Evolutionary conservation across 2,888 invertebrate genomes (phyloP), one percentile per base, ranked within the genome.

Genomic region (Phortica magna): DNA sequence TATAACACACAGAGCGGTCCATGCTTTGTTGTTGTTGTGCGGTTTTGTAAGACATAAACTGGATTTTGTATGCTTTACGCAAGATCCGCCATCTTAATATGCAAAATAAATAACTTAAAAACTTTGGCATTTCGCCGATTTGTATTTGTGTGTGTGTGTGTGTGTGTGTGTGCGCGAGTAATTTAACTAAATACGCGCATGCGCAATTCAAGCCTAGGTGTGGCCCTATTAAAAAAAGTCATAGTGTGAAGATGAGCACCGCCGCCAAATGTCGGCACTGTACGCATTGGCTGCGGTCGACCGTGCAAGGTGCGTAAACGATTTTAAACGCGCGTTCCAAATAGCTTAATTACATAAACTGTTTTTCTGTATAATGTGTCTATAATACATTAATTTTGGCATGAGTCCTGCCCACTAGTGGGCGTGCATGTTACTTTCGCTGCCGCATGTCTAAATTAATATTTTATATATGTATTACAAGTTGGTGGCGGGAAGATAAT

Each of bases 371-470:
- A 17, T 7, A 70, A 31, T 19, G 22, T 10, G 10, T 65, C 2
- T 65, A 39, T 65, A 41, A 12, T 41, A 9, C 31, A 31, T 9
- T 2, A 22, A 65, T 65, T 65, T 65, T 31, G 65, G 1, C 10
- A 41, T 31, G 2, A 48, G 48, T 48, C 48, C 48, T 48, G 2
- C 31, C 31, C 31, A 31, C 43, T 48, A 14, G 10, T 48, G 48
- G 19, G 2, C 1, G 22, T 22, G 48, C 17, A 14, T 70, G 68
- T 31, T 48, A 43, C n/a, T 70, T 48, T 22, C 9, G n/a, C 68
- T 70, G 48, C 68, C 68, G 68, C 48, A 70, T 70, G 68, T 48
- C 43, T 43, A 43, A 70, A 9, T n/a, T n/a, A n/a, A 43, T 70
- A 14, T 41, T 65, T 41, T 17, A n/a, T n/a, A n/a, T 19, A 59